Conservation (phyloP, 2,888 invertebrate genomes). For the Acleris sparsana region DNA sequence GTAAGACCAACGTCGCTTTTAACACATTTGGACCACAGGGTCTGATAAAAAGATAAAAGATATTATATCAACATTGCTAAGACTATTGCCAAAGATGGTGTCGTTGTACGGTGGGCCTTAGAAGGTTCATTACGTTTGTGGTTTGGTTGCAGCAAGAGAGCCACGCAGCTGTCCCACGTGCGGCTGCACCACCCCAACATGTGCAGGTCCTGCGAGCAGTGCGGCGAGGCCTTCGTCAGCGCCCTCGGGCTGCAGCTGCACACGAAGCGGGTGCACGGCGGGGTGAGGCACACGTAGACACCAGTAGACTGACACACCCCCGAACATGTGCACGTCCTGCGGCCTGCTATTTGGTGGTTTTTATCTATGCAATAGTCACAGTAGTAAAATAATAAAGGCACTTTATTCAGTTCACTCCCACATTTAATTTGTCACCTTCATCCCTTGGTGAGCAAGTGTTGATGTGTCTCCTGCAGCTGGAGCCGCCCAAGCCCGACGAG, state of each 20-base stretch:
- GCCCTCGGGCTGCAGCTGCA: background rate
- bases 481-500: background rate
- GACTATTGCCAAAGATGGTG: too few relatives aligned
- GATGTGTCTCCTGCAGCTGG: background rate
- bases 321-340: too few relatives aligned
- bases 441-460: too few relatives aligned
- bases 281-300: background rate
- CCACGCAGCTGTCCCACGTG: conserved; percentile 31
- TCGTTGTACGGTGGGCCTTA: too few relatives aligned
- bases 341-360: accelerated
- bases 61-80: too few relatives aligned
- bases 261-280: background rate
- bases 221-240: conserved; percentile 15
- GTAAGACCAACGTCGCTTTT: conserved; percentile 1
- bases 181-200: conserved; percentile 33
- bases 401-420: too few relatives aligned
- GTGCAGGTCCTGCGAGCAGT: conserved; percentile 13
- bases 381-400: too few relatives aligned
- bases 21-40: too few relatives aligned
- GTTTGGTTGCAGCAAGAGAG: background rate
- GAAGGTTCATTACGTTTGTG: too few relatives aligned
- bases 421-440: too few relatives aligned
- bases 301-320: background rate
- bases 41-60: too few relatives aligned
- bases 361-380: too few relatives aligned